A percentile compares a stretch with the other conserved stretches of the same genome.
phyloP scores from a whole-genome alignment of 2,888 invertebrate species.

The Luperina testacea region DNA sequence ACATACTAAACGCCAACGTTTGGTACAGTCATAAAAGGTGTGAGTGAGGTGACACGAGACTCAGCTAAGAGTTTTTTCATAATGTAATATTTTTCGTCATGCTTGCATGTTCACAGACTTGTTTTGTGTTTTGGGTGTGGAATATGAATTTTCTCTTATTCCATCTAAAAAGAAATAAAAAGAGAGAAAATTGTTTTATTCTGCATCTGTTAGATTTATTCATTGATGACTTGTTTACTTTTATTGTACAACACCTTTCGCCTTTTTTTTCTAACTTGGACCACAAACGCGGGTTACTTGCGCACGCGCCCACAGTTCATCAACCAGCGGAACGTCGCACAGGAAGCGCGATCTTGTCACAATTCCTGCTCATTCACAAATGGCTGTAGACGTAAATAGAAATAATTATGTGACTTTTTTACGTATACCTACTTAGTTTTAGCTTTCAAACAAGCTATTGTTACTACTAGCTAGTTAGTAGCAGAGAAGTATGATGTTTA shows the following conservation, averaged over 20 bases:
- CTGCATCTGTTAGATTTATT: neutral
- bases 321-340: conserved; percentile 65
- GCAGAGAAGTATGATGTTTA: conserved; percentile 20
- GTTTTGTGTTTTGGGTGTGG: neutral
- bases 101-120: neutral
- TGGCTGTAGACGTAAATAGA: conserved; percentile 20
- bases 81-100: neutral
- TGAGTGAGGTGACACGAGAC: neutral
- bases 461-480: conserved; percentile 38
- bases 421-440: conserved; percentile 27
- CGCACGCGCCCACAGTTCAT: conserved; percentile 38
- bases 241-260: neutral
- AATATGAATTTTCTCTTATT: neutral
- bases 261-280: conserved; percentile 19
- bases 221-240: neutral
- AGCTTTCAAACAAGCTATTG: conserved; percentile 37
- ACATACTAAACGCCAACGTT: neutral
- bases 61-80: neutral
- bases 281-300: conserved; percentile 2
- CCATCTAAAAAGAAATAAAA: neutral
- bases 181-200: neutral
- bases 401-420: conserved; percentile 53
- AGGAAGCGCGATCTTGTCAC: conserved; percentile 63
- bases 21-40: neutral
- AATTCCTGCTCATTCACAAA: conserved; percentile 55